Base-by-base conservation (phyloP, 2,888 invertebrate genomes). In the Sympetrum striolatum region DNA sequence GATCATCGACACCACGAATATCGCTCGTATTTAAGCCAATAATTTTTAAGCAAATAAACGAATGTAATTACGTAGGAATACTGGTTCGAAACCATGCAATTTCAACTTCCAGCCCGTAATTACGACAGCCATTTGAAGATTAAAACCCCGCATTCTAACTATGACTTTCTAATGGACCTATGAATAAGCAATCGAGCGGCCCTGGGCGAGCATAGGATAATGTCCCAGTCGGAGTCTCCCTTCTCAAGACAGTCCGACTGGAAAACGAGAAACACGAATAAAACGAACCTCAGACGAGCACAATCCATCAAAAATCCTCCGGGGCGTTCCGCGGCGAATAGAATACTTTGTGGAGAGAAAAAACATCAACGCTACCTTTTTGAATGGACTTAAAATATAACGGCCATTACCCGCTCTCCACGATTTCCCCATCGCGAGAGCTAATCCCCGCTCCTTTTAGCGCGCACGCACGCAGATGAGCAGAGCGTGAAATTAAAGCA, bases 401-500 rank as follows among this genome's bases (percentile, higher is more conserved):
- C 81, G 44, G 44, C 44, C 81, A 81, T 44, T 48, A 81, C 73
- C 73, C 3, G 31, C 25, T 8, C 31, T 31, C 73, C 73, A 73
- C 73, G 25, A 53, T 25, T 73, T 31, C 73, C 31, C 31, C 73
- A 73, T n/a, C 25, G 81, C 81, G 39, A 39, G 39, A 37, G n/a
- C 64, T 22, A n/a, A 22, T 25, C 64, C 25, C n/a, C 64, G 8
- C 0, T 25, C n/a, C n/a, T 64, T 64, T 22, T 10, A 64, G 39
- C 25, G 14, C 81, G 44, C 25, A 81, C 81, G 44, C 81, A 81
- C 81, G 44, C 81, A 48, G 25, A 48, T 25, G 81, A 44, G 81
- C 39, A 44, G 81, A 35, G 81, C 81, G 81, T 81, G 44, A 44
- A 81, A 81, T 81, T 81, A 81, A 81, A 81, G 53, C 81, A n/a